These are phyloP conservation scores for Orthosia cruda DNA, from an alignment of 2,888 invertebrate species.

Conservation along the genomic window DNA sequence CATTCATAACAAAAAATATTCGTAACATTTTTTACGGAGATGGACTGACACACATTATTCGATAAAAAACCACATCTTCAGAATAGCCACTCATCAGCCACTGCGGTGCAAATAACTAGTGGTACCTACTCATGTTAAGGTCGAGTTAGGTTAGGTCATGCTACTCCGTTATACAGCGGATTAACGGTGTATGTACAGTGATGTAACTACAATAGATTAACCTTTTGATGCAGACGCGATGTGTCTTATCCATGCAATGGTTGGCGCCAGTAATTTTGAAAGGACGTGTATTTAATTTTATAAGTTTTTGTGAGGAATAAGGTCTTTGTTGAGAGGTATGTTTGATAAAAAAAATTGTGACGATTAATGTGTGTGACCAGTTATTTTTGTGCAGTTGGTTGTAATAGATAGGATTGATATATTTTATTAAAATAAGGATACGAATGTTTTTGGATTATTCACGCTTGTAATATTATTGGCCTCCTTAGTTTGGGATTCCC, in stretches of 20 bases:
- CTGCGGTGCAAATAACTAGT: slow-evolving; percentile 16
- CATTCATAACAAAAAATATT: background rate
- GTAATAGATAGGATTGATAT: too few relatives aligned
- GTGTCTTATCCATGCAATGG: slow-evolving; percentile 35
- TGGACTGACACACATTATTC: background rate
- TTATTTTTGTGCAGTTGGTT: background rate
- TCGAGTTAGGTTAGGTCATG: slow-evolving; percentile 38
- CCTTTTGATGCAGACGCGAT: slow-evolving; percentile 39
- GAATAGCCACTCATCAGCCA: slow-evolving; percentile 4
- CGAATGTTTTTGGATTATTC: too few relatives aligned
- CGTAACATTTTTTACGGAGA: background rate
- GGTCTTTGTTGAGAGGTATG: background rate
- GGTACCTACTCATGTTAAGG: slow-evolving; percentile 28
- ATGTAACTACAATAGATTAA: slow-evolving; percentile 57
- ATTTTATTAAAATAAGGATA: too few relatives aligned
- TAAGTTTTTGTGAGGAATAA: background rate
- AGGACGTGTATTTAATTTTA: slow-evolving; percentile 20
- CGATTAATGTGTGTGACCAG: background rate
- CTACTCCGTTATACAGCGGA: slow-evolving; percentile 20
- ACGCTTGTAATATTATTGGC: too few relatives aligned
- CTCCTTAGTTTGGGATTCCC: too few relatives aligned
- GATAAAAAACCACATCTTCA: slow-evolving; percentile 10
- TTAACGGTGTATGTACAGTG: slow-evolving; percentile 22
- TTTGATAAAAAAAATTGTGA: background rate
- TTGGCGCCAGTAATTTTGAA: slow-evolving; percentile 43